Conservation (phyloP, 2,797 vertebrate species). For the Phalloptychus januarius region DNA sequence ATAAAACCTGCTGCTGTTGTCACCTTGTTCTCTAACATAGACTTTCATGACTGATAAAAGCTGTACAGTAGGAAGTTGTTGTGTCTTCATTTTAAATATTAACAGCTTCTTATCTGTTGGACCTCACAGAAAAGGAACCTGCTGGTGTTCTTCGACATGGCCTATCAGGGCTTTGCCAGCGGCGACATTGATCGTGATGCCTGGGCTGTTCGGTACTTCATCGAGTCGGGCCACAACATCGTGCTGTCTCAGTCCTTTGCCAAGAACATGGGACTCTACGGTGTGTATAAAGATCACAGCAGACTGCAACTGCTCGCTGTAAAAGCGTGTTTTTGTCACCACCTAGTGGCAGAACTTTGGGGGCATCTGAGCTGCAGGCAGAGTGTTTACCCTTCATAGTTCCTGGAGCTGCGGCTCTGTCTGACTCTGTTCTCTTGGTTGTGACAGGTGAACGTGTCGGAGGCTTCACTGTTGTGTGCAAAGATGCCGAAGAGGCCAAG, state of each 20-base stretch:
- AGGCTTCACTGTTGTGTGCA: conserved; percentile 93
- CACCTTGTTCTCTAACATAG: background rate
- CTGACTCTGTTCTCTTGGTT: conserved; percentile 5
- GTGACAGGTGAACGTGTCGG: conserved; percentile 93
- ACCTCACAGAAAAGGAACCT: conserved; percentile 89
- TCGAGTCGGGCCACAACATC: conserved; percentile 92
- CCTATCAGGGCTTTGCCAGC: conserved; percentile 98
- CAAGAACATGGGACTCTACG: conserved; percentile 99
- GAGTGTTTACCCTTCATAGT: background rate
- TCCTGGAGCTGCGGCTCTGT: background rate
- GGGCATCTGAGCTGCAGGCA: background rate
- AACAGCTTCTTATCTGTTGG: conserved; percentile 10
- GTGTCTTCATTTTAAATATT: conserved; percentile 15
- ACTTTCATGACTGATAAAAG: background rate
- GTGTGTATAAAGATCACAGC: conserved; percentile 71
- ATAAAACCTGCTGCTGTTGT: conserved; percentile 5
- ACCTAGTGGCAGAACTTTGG: conserved; percentile 31
- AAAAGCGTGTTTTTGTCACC: conserved; percentile 30
- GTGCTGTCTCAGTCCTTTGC: conserved; percentile 94
- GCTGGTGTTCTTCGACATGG: conserved; percentile 98
- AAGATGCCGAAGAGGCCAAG: conserved; percentile 91
- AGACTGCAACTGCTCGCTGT: background rate
- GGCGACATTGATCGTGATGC: conserved; percentile 94
- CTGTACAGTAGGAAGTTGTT: conserved; percentile 2
- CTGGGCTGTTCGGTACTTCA: conserved; percentile 96